A percentile compares a stretch with the other conserved stretches of the same genome.
phyloP scores from a whole-genome alignment of 2,113 vertebrate genomes.

The Probosciger aterrimus region DNA sequence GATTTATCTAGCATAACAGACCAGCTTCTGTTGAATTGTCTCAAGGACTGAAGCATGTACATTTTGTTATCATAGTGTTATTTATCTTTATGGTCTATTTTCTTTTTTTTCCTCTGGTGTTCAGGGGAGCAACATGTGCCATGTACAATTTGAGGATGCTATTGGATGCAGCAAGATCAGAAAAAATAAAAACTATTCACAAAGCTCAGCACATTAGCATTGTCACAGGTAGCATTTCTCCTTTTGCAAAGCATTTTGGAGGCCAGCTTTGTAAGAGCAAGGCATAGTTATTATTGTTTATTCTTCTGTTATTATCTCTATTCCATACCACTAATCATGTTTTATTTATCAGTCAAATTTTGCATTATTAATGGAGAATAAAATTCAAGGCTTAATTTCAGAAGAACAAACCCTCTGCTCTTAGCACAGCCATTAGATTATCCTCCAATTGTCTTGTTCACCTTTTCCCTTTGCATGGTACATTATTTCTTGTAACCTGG shows the following conservation, averaged over 20 bases:
- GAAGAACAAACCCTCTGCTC: slow-evolving; percentile 1
- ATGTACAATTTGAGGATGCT: not conserved
- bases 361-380: slow-evolving; percentile 27
- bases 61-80: not conserved
- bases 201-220: not conserved
- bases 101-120: not conserved
- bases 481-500: not conserved
- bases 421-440: not conserved
- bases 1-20: not conserved
- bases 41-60: not conserved
- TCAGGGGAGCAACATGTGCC: not conserved
- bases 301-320: slow-evolving; percentile 1
- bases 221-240: not conserved
- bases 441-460: not conserved
- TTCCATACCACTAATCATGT: not conserved
- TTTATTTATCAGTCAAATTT: slow-evolving; percentile 28
- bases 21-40: not conserved
- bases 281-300: not conserved
- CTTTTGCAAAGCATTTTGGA: not conserved
- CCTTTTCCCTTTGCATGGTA: not conserved
- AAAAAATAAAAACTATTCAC: not conserved
- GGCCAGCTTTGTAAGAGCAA: not conserved
- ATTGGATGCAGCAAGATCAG: not conserved
- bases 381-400: slow-evolving; percentile 37
- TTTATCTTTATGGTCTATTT: not conserved